phyloP scores from a whole-genome alignment of 2,113 vertebrate species.

The Sander lucioperca region DNA sequence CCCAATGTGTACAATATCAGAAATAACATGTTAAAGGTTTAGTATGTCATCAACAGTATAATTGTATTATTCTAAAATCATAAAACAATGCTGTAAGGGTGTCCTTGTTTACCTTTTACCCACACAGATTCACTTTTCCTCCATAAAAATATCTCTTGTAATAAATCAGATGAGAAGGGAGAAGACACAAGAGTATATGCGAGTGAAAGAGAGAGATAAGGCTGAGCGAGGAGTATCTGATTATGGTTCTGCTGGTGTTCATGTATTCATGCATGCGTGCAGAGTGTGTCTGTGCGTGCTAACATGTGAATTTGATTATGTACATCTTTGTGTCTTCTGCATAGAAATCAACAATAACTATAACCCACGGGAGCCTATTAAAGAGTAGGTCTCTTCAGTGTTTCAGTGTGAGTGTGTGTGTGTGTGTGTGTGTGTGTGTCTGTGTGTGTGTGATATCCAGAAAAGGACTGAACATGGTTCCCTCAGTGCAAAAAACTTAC shows the following conservation, averaged over 20 bases:
- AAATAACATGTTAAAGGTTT: background rate
- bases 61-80: background rate
- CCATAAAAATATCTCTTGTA: conserved; percentile 24
- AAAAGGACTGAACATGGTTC: background rate
- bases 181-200: background rate
- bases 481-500: background rate
- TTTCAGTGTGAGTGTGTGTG: conserved; percentile 7
- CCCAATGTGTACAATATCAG: background rate
- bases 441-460: background rate
- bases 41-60: conserved; percentile 1
- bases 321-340: conserved; percentile 52
- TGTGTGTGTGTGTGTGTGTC: background rate
- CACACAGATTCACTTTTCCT: conserved; percentile 23
- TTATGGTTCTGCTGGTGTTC: conserved; percentile 4
- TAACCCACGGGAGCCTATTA: conserved; percentile 77
- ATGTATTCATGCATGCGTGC: conserved; percentile 43
- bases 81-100: background rate
- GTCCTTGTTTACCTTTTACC: conserved; percentile 42
- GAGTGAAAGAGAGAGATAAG: background rate
- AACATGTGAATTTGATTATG: conserved; percentile 64
- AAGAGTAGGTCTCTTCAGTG: conserved; percentile 41
- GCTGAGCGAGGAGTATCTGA: background rate
- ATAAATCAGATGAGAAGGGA: conserved; percentile 44
- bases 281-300: background rate
- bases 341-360: conserved; percentile 66